These are phyloP conservation scores for Paradisaea rubra DNA, from an alignment of 2,113 vertebrate species.

Conservation along the genomic window DNA sequence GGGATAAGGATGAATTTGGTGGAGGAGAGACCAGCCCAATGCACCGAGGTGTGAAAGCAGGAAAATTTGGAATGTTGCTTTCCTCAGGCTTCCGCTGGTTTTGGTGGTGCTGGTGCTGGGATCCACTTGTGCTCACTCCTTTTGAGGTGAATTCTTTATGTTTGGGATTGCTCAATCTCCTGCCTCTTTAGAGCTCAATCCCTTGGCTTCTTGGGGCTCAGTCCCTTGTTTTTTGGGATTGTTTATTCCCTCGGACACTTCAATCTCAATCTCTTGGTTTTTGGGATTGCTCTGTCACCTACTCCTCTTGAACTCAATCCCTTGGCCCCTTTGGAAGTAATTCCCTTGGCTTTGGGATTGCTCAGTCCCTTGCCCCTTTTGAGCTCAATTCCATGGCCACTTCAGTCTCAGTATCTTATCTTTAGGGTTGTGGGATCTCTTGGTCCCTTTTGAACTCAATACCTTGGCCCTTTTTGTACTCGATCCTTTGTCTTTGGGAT, in stretches of 20 bases:
- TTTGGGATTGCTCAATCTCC: not conserved
- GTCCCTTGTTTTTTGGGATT: not conserved
- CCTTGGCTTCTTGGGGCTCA: not conserved
- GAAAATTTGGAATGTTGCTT: not conserved
- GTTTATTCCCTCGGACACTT: rapidly evolving
- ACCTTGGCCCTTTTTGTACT: not conserved
- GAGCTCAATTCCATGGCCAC: not conserved
- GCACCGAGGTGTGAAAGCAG: not conserved
- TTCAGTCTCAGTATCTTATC: not conserved
- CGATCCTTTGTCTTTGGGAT: not conserved
- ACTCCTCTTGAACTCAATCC: not conserved
- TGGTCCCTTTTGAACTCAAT: not conserved
- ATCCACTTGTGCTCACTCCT: not conserved
- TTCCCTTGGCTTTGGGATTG: not conserved
- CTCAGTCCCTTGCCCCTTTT: not conserved
- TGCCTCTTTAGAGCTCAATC: not conserved
- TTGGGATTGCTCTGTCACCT: not conserved
- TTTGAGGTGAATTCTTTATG: not conserved
- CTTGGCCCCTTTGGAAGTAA: not conserved
- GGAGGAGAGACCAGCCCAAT: not conserved
- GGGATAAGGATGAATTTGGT: not conserved
- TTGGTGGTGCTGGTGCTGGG: not conserved
- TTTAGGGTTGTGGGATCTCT: not conserved
- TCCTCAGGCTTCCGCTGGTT: not conserved
- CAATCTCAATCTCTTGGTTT: not conserved